Evolutionary conservation across 2,797 vertebrate genomes (phyloP), one percentile per base, ranked within the genome.

Genomic region (Paramormyrops hopkinsi): DNA sequence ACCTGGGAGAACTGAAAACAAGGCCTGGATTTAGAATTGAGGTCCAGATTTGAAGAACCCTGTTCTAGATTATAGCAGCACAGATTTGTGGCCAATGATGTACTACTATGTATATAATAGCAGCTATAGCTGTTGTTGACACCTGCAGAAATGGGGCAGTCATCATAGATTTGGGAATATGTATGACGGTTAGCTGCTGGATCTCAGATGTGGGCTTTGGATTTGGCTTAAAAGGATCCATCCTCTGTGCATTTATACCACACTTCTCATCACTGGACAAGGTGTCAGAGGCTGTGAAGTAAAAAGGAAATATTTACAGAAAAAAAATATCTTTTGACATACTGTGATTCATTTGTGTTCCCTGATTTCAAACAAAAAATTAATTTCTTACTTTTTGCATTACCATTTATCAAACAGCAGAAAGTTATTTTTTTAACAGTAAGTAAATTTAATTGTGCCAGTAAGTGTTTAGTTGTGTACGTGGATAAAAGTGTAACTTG

Each of bases 121-220:
- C 37, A n/a, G 41, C 17, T 82, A 22, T 46, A 44, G 41, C 12
- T 82, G 6, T 59, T 37, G 29, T 22, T 59, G 17, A 62, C 3
- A 96, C 96, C 95, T 96, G 94, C 89, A 96, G 91, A 92, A 96
- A 95, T 87, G 93, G 91, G 1, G 92, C 88, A 90, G 94, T 94
- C 92, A 91, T 94, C 93, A 94, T 90, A 84, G 94, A 93, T 90
- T 93, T 95, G 84, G 95, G 92, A 59, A 95, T 91, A 85, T 94
- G 92, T 88, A 95, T 87, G 2, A 91, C 94, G 91, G 94, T 94
- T 91, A 95, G 90, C 69, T 93, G 93, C 79, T 93, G 94, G 65
- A 29, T 85, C 62, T 92, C 93, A 54, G 91, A 87, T 65, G 89
- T 89, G 11, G 82, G 12, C 33, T 73, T 56, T 53, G 46, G 46